Evolutionary conservation across 2,797 vertebrate species (phyloP).

Genomic region (Acomys russatus): DNA sequence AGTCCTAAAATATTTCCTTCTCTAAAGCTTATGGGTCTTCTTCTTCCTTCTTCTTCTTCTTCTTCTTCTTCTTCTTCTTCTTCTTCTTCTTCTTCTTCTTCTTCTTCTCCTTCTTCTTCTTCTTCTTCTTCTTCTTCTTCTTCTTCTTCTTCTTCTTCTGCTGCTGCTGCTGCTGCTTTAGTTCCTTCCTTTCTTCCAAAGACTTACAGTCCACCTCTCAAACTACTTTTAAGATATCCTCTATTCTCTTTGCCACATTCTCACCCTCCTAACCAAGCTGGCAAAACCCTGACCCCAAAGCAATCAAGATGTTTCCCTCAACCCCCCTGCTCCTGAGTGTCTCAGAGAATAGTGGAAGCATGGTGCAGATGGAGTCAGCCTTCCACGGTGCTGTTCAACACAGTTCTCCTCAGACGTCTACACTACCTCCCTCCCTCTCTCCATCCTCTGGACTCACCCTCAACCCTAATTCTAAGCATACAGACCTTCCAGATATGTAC

Average conservation of each 20-base stretch:
- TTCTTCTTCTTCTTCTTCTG: background rate
- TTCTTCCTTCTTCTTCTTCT: too few species aligned
- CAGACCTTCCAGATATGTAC: background rate
- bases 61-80: too few species aligned
- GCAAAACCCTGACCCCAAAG: constrained; percentile 1
- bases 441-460: background rate
- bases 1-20: background rate
- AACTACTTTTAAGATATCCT: constrained; percentile 2
- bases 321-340: too few species aligned
- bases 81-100: background rate
- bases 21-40: background rate
- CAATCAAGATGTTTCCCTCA: background rate
- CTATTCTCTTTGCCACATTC: background rate
- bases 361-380: background rate
- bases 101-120: too few species aligned
- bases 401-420: background rate
- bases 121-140: too few species aligned
- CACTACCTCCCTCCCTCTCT: background rate
- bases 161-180: background rate
- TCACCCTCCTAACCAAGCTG: background rate
- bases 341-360: background rate
- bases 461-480: background rate
- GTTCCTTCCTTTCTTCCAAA: constrained; percentile 36
- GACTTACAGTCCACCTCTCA: background rate
- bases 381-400: background rate